These are phyloP conservation scores for Lutjanus campechanus DNA, from an alignment of 2,797 vertebrate species.

Conservation along the genomic window DNA sequence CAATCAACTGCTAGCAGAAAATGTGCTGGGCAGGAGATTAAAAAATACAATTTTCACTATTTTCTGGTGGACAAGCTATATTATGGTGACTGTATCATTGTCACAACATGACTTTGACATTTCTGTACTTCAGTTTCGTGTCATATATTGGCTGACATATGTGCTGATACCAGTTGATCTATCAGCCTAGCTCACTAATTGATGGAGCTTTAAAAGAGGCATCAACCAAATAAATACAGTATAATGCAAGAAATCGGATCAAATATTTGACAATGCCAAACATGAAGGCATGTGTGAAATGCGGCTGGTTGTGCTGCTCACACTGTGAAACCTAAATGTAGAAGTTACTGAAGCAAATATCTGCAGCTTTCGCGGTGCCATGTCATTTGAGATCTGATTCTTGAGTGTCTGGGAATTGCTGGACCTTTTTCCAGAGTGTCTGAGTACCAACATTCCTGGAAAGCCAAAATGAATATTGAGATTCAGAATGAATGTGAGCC, in stretches of 20 bases:
- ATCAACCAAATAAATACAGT: not conserved
- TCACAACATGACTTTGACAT: not conserved
- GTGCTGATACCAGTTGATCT: not conserved
- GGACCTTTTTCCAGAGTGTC: constrained; percentile 62
- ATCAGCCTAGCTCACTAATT: not conserved
- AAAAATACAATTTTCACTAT: not conserved
- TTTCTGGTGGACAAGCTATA: not conserved
- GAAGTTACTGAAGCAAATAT: constrained; percentile 51
- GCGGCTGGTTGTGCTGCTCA: constrained; percentile 5
- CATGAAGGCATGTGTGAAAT: constrained; percentile 22
- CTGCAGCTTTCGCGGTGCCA: constrained; percentile 55
- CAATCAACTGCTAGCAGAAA: not conserved
- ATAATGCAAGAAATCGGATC: not conserved
- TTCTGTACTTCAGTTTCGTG: not conserved
- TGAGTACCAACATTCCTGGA: constrained; percentile 79
- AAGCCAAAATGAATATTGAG: constrained; percentile 81
- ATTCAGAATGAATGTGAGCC: constrained; percentile 78
- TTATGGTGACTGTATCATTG: too few relatives aligned
- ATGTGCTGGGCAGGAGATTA: not conserved
- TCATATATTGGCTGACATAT: not conserved
- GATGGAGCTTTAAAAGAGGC: not conserved
- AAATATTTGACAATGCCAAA: not conserved
- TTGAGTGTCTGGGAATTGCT: constrained; percentile 72
- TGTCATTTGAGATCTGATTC: constrained; percentile 74
- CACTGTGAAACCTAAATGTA: constrained; percentile 46